A percentile compares a stretch with the other conserved stretches of the same genome.
Conservation (phyloP, 2,888 invertebrate genomes). For the Nomada fabriciana region DNA sequence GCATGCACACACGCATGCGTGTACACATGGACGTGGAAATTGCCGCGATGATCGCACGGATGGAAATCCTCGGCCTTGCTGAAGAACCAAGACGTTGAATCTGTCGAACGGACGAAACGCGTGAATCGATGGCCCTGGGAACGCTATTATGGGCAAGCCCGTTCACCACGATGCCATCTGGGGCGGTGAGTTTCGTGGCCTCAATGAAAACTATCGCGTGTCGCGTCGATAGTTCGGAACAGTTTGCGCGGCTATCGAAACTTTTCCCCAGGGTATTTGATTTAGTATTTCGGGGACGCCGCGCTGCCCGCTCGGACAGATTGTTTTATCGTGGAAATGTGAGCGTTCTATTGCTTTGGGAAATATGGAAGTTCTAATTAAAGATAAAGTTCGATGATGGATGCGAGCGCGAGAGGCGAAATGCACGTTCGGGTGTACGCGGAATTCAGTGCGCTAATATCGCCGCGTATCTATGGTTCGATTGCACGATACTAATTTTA, state of each 20-base stretch:
- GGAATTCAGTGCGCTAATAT: too few relatives aligned
- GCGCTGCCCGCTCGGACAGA: neutral
- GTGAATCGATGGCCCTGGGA: slow-evolving; percentile 56
- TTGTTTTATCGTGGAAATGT: neutral
- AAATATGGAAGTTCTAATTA: slow-evolving; percentile 16
- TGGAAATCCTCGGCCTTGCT: slow-evolving; percentile 11
- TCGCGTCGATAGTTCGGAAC: slow-evolving; percentile 26
- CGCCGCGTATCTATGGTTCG: too few relatives aligned
- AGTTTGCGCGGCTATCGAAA: slow-evolving; percentile 21
- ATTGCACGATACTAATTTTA: too few relatives aligned
- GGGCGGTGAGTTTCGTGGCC: slow-evolving; percentile 8
- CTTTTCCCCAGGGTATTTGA: slow-evolving; percentile 23
- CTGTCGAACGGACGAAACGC: slow-evolving; percentile 34
- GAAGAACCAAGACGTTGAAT: slow-evolving; percentile 27
- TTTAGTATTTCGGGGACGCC: slow-evolving; percentile 17
- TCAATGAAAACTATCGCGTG: slow-evolving; percentile 30
- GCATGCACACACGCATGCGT: slow-evolving; percentile 6
- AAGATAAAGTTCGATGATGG: slow-evolving; percentile 7
- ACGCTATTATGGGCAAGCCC: slow-evolving; percentile 5
- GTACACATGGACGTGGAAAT: slow-evolving; percentile 1
- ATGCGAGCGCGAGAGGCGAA: neutral
- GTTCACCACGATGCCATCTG: slow-evolving; percentile 37
- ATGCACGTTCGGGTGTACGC: too few relatives aligned
- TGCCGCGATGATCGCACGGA: too few relatives aligned
- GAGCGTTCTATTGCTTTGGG: neutral